phyloP scores from a whole-genome alignment of 2,888 invertebrate species.

The Osmoderma eremita region DNA sequence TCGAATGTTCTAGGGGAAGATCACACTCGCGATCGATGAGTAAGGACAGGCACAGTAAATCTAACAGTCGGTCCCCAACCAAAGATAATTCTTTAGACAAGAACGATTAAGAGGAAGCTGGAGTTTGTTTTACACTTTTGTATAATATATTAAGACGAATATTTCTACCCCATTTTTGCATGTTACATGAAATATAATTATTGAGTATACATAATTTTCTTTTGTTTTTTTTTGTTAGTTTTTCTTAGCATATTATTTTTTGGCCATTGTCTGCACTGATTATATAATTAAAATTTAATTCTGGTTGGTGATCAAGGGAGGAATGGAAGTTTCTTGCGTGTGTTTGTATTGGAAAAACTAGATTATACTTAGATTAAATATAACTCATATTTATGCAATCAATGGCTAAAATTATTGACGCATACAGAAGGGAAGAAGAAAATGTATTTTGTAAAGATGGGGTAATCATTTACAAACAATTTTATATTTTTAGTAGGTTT shows the following conservation, averaged over 20 bases:
- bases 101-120: slow-evolving; percentile 48
- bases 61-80: slow-evolving; percentile 58
- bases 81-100: slow-evolving; percentile 54
- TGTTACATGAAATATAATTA: slow-evolving; percentile 10
- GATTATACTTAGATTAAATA: neutral
- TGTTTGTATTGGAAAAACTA: slow-evolving; percentile 14
- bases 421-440: neutral
- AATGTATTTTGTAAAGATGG: slow-evolving; percentile 33
- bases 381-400: slow-evolving; percentile 1
- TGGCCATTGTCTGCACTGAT: slow-evolving; percentile 10
- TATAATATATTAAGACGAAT: slow-evolving; percentile 17
- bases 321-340: neutral
- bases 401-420: neutral
- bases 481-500: slow-evolving; percentile 40
- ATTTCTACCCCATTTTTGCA: slow-evolving; percentile 25
- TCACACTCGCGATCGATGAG: slow-evolving; percentile 72
- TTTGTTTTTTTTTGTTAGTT: neutral
- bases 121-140: slow-evolving; percentile 30
- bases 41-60: slow-evolving; percentile 69
- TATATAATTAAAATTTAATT: neutral
- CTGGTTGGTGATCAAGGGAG: neutral
- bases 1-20: slow-evolving; percentile 67
- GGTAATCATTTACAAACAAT: slow-evolving; percentile 25
- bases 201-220: neutral
- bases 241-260: neutral